Base-by-base conservation (phyloP, 2,797 vertebrate genomes). In the Enoplosus armatus region DNA sequence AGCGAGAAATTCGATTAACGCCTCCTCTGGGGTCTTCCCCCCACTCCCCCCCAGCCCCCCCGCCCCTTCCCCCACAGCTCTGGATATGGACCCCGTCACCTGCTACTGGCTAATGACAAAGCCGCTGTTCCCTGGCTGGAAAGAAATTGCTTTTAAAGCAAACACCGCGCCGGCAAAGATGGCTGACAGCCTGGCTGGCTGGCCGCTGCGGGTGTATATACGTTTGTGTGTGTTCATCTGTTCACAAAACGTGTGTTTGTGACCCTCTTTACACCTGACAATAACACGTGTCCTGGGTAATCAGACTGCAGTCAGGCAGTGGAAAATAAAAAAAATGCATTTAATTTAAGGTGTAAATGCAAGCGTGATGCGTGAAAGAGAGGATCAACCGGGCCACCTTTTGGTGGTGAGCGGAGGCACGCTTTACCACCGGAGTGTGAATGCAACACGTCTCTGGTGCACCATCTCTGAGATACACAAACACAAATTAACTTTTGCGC, bases 1-100 rank as follows among this genome's bases (percentile, higher is more conserved):
- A 87, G 80, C 72, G 78, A 82, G 83, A 90, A 92, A 94, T 91
- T 92, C 77, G 83, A 94, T 86, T 93, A 91, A 91, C 86, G 41
- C 89, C 88, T 87, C 85, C 87, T 84, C 70, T 45, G 73, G 92
- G 81, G 85, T 89, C 74, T 75, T 69, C 55, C 58, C 29, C 73
- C 75, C n/a, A n/a, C 74, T 59, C 33, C 77, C 55, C 55, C 45
- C 29, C 29, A 62, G 16, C 51, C 74, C 45, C 39, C 24, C 66
- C 62, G 6, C 66, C 75, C n/a, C n/a, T n/a, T n/a, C n/a, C n/a
- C n/a, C 62, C 53, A 59, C 37, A 75, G 68, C 12, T 66, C 71
- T 72, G 77, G 75, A 85, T 85, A 82, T 75, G 51, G 68, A 88
- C 73, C 80, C 86, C 43, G 50, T 81, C 84, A 79, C 77, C 80